Evolutionary conservation across 2,888 invertebrate genomes (phyloP).

Genomic region (Desoria tigrina): DNA sequence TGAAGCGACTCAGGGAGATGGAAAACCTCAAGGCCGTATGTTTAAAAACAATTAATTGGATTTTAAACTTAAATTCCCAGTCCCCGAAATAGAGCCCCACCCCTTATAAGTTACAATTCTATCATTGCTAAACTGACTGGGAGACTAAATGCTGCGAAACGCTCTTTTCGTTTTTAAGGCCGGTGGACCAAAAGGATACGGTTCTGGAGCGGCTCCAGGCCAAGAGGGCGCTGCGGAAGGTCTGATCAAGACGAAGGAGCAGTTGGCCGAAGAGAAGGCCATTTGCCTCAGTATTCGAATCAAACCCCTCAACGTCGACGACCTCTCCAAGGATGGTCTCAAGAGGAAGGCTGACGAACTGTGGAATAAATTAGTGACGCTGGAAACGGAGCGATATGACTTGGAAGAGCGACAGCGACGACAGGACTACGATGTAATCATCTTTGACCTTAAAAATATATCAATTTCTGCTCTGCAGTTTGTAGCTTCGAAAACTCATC

Average conservation of each 20-base stretch:
- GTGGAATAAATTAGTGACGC: constrained; percentile 37
- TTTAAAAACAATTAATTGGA: neutral
- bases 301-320: constrained; percentile 41
- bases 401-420: constrained; percentile 43
- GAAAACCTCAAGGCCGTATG: constrained; percentile 29
- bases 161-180: constrained; percentile 16
- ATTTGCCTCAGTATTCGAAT: constrained; percentile 42
- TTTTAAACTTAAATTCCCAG: neutral
- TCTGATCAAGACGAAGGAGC: constrained; percentile 45
- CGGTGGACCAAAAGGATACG: constrained; percentile 34
- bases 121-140: too few relatives aligned
- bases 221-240: constrained; percentile 40
- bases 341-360: constrained; percentile 30
- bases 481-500: too few relatives aligned
- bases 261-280: constrained; percentile 44
- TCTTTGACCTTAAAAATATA: neutral
- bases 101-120: too few relatives aligned
- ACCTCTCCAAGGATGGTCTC: constrained; percentile 24
- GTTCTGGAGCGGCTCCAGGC: constrained; percentile 24
- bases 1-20: constrained; percentile 35
- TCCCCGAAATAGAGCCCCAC: too few relatives aligned
- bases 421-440: constrained; percentile 46
- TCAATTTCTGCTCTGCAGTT: too few relatives aligned
- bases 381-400: constrained; percentile 46
- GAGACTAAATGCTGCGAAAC: too few relatives aligned